Conservation (phyloP, 2,113 vertebrate genomes). For the Periophthalmodon schlosseri region DNA sequence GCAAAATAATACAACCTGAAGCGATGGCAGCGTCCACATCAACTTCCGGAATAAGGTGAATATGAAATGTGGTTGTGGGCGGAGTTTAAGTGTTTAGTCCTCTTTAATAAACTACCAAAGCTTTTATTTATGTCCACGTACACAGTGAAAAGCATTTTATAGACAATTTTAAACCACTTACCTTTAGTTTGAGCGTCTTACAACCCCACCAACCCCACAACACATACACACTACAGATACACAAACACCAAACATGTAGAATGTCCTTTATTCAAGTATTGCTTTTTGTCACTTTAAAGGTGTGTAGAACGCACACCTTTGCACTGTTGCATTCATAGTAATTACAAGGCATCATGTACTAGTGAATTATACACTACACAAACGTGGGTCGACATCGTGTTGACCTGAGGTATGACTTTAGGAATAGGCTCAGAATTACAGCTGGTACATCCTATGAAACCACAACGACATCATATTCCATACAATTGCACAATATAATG, state of each 20-base stretch:
- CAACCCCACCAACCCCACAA: background rate
- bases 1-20: too few relatives aligned
- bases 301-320: background rate
- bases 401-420: background rate
- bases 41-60: too few relatives aligned
- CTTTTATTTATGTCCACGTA: too few relatives aligned
- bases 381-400: background rate
- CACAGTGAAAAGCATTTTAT: too few relatives aligned
- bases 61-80: too few relatives aligned
- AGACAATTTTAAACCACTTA: too few relatives aligned
- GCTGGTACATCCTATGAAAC: background rate
- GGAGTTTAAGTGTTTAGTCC: too few relatives aligned
- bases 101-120: too few relatives aligned
- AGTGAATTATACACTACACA: background rate
- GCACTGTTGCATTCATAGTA: background rate
- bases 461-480: too few relatives aligned
- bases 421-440: background rate
- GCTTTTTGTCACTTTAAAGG: background rate
- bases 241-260: background rate
- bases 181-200: background rate
- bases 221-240: background rate
- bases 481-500: background rate
- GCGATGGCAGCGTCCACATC: too few relatives aligned
- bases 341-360: background rate
- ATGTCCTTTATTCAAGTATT: constrained; percentile 4